phyloP scores from a whole-genome alignment of 2,113 vertebrate genomes.

The Pogona vitticeps region DNA sequence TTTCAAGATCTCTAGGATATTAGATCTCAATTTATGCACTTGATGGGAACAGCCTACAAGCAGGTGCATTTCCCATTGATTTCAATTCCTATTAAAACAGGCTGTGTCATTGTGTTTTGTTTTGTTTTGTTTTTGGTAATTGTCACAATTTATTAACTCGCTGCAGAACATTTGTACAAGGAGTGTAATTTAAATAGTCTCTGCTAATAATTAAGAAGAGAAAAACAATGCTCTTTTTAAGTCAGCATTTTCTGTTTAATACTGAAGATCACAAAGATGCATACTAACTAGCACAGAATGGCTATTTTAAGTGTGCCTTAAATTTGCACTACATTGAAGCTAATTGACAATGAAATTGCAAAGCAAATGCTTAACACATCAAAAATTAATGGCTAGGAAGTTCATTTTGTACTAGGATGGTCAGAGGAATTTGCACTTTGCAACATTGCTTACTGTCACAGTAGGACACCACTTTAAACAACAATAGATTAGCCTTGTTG shows the following conservation, averaged over 20 bases:
- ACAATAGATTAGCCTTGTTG: neutral
- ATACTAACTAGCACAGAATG: constrained; percentile 8
- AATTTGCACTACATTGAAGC: constrained; percentile 40
- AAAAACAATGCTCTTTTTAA: neutral
- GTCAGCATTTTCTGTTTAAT: constrained; percentile 37
- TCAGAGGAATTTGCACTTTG: constrained; percentile 37
- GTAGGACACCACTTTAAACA: neutral
- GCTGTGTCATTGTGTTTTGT: fast-evolving
- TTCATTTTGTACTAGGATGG: constrained; percentile 38
- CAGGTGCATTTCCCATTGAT: constrained; percentile 10
- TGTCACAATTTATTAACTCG: constrained; percentile 13
- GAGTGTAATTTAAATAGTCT: constrained; percentile 10
- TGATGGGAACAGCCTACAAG: neutral
- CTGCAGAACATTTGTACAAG: constrained; percentile 15
- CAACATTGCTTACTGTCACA: neutral
- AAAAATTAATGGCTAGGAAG: constrained; percentile 51
- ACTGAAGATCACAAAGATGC: constrained; percentile 32
- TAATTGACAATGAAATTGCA: constrained; percentile 54
- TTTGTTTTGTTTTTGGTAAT: constrained; percentile 10
- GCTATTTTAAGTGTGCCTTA: constrained; percentile 41
- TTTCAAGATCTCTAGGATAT: neutral
- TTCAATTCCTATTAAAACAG: neutral
- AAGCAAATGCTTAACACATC: constrained; percentile 45
- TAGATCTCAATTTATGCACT: neutral
- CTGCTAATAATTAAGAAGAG: constrained; percentile 9